Evolutionary conservation across 2,797 vertebrate species (phyloP).

Genomic region (Chloroceryle amazona): DNA sequence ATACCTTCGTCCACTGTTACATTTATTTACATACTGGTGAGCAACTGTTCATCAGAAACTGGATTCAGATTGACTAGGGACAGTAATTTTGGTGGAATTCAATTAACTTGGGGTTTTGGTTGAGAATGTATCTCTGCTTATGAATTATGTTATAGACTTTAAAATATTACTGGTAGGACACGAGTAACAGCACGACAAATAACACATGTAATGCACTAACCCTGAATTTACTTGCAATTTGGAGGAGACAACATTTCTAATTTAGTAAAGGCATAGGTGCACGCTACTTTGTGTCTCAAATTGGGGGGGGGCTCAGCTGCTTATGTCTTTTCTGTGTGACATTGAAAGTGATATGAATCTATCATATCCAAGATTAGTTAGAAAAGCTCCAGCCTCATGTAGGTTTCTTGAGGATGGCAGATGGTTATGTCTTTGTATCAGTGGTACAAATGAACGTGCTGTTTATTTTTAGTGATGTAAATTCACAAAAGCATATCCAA

Average conservation of each 20-base stretch:
- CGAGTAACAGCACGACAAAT: background rate
- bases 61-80: background rate
- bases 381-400: background rate
- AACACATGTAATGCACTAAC: background rate
- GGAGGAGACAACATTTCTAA: background rate
- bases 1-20: background rate
- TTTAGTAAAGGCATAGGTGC: background rate
- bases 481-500: background rate
- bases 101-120: background rate
- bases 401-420: conserved; percentile 11
- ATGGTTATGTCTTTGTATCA: conserved; percentile 33
- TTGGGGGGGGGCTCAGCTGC: background rate
- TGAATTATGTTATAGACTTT: background rate
- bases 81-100: background rate
- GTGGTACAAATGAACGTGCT: background rate
- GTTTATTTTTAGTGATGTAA: conserved; percentile 10
- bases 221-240: background rate
- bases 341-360: background rate
- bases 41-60: background rate
- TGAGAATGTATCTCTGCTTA: background rate
- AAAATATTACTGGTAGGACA: background rate
- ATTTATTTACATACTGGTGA: background rate
- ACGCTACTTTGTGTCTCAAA: background rate
- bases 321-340: background rate
- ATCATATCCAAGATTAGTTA: background rate